phyloP scores from a whole-genome alignment of 2,888 invertebrate genomes.

The Xanthia icteritia region DNA sequence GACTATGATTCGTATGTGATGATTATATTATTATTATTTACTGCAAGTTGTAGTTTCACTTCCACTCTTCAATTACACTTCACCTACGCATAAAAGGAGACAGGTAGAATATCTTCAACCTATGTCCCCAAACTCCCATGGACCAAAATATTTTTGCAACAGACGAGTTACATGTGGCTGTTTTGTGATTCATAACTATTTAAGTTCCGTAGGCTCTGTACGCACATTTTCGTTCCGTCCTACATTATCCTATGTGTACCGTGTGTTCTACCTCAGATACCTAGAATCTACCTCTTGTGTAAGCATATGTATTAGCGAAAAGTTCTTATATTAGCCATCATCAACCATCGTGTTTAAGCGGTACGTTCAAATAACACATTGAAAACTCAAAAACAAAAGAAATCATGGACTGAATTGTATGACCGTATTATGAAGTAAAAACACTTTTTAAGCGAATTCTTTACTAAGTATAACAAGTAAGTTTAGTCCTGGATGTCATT shows the following conservation, averaged over 20 bases:
- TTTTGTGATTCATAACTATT: conserved; percentile 38
- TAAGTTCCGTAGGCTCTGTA: conserved; percentile 10
- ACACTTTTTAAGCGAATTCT: conserved; percentile 14
- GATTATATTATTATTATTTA: too few species aligned
- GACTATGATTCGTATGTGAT: too few species aligned
- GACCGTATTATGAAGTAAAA: background rate
- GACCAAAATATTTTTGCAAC: background rate
- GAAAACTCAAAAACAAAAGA: background rate
- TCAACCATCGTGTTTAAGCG: background rate
- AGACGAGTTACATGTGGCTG: background rate
- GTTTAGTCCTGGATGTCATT: conserved; percentile 12
- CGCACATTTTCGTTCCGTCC: background rate
- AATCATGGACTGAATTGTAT: background rate
- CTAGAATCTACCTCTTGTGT: background rate
- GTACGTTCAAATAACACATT: background rate
- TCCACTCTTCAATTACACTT: too few species aligned
- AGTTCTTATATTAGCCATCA: background rate
- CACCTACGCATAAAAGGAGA: too few species aligned
- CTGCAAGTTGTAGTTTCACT: too few species aligned
- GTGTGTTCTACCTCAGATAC: background rate
- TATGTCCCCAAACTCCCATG: background rate
- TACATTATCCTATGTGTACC: too few species aligned
- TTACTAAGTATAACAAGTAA: conserved; percentile 17
- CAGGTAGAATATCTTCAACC: too few species aligned
- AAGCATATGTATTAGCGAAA: background rate